Evolutionary conservation across 1,140 invertebrate species (phyloP).

Genomic region (Drosophila tristis): DNA sequence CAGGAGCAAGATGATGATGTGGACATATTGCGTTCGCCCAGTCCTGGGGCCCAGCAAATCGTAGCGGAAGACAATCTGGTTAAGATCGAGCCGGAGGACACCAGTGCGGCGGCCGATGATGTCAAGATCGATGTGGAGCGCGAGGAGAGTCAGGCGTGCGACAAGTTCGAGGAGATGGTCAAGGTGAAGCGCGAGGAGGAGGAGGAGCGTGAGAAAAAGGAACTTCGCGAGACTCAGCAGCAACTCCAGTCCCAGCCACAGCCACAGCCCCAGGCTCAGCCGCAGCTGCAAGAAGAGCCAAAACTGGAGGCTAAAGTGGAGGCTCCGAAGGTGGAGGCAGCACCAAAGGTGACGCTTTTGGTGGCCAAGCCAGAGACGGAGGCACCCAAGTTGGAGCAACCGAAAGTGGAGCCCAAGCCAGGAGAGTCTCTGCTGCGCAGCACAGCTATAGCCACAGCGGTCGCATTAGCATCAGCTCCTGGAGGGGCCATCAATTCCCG

Average conservation of each 20-base stretch:
- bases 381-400: constrained; percentile 21
- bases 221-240: constrained; percentile 11
- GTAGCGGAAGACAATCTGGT: constrained; percentile 81
- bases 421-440: constrained; percentile 64
- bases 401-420: constrained; percentile 57
- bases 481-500: constrained; percentile 36
- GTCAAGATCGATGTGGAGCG: constrained; percentile 83
- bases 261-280: constrained; percentile 7
- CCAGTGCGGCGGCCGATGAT: constrained; percentile 68
- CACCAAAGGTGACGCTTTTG: background rate
- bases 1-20: constrained; percentile 80
- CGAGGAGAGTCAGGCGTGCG: constrained; percentile 76
- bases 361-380: background rate
- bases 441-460: constrained; percentile 17
- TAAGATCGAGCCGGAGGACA: constrained; percentile 78
- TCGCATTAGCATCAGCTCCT: constrained; percentile 3
- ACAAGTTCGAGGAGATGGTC: constrained; percentile 74
- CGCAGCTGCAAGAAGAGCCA: background rate
- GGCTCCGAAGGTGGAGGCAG: constrained; percentile 25
- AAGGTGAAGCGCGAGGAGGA: constrained; percentile 68
- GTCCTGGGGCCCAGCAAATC: constrained; percentile 79
- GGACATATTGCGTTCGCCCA: constrained; percentile 77
- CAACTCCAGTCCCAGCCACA: constrained; percentile 10
- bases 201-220: constrained; percentile 72
- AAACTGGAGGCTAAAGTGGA: constrained; percentile 27